Base-by-base conservation (phyloP, 1,140 invertebrate genomes). In the Papilio machaon region DNA sequence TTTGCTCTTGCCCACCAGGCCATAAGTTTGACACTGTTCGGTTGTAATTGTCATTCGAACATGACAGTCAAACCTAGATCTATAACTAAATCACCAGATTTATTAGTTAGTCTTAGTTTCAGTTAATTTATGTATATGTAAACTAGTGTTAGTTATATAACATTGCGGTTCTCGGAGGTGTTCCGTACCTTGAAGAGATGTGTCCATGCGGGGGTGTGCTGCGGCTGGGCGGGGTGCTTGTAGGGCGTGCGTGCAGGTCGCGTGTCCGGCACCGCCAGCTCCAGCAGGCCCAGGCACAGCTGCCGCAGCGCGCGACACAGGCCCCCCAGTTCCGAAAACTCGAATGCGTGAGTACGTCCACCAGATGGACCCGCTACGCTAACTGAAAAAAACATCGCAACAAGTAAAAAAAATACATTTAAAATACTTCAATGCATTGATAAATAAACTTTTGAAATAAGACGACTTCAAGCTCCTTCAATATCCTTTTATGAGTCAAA, bases 231-330 rank as follows among this genome's bases (percentile, higher is more conserved):
- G 0, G 90, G 87, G 47, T 90, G 88, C 23, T 87, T 86, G 75
- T 91, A 93, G 19, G 89, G 0, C 84, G 88, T 1, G 83, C 75
- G 7, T 0, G 87, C 81, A 0, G 96, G 96, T 83, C 97, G 95
- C 0, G 96, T 96, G 89, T 98, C 98, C 0, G 98, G 98, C 93
- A 98, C 98, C 0, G 98, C 98, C 35, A 99, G 94, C 87, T 99
- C 98, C 2, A 99, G 97, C 1, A 99, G 95, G 13, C 98, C 98
- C 15, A 99, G 94, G 85, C 98, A 98, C 1, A 98, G 97, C 84
- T 98, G 97, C 81, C 97, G 97, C 2, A 98, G 87, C 9, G 96
- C 95, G 52, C 96, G 95, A 47, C 96, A 97, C 70, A 98, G 92
- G n/a, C 95, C 95, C 4, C 96, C 95, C 17, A 98, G 85, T 80